Evolutionary conservation across 1,140 invertebrate species (phyloP), one percentile per base, ranked within the genome.

Genomic region (Pogonomyrmex californicus): DNA sequence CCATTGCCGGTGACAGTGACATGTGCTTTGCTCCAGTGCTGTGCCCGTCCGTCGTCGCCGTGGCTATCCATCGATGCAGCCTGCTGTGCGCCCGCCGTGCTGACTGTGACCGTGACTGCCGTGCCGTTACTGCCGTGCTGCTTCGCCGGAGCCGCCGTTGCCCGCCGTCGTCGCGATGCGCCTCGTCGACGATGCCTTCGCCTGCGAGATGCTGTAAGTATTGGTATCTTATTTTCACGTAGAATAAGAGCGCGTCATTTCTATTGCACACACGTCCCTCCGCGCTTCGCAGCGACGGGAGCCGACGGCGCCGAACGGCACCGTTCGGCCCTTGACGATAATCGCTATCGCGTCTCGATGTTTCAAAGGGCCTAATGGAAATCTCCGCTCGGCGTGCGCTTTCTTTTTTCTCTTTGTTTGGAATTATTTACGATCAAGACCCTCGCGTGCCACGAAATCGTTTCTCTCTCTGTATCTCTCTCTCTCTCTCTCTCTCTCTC

Each of bases 21-120:
- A 92, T 91, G 87, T 85, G 91, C 86, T 86, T 85, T 89, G 76
- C 41, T 38, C 51, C 44, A 30, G 33, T 91, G 62, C 82, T 77
- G 85, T 75, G 62, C 47, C 65, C 51, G 62, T 41, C 58, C 60
- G 85, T 70, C 51, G 51, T 49, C 33, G 44, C 82, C 60, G 75
- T 70, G 47, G 73, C 41, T 41, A 23, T 56, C 63, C 54, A 10
- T 73, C 68, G 63, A 23, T 56, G 79, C 38, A 44, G 62, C 62
- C n/a, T 17, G n/a, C 51, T 14, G 30, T 23, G 33, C 9, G 66
- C 73, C 85, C 89, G 85, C 86, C 44, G 85, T 88, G 63, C 62
- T 23, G 88, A 90, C 91, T 90, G 89, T 89, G 91, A 88, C 86
- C 85, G 90, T 89, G 87, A 85, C 87, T 89, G 76, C 75, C n/a